Evolutionary conservation across 2,888 invertebrate genomes (phyloP), one percentile per base, ranked within the genome.

Genomic region (Cerceris ruficornis): DNA sequence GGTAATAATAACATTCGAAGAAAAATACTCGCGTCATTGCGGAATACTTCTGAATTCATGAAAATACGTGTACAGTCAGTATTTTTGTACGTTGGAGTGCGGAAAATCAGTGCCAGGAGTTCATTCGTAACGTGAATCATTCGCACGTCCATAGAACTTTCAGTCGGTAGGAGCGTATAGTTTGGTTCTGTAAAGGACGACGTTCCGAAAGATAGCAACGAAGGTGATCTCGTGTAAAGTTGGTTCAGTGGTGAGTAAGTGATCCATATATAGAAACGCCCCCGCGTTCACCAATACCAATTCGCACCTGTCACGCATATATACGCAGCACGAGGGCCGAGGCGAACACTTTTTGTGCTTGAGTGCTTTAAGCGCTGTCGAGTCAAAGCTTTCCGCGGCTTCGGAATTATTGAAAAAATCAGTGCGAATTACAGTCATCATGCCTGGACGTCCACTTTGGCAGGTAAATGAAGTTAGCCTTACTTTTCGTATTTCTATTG

Each of bases 361-460:
- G 86, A 88, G 87, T 73, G 68, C 75, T 52, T 67, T 69, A 76
- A 83, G 82, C 83, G 75, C 68, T 61, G 62, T 59, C 55, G 61
- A 59, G 50, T 64, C 58, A 39, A 65, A 73, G 49, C 49, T 55
- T 54, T 39, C 58, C 52, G 39, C 62, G 28, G 50, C 59, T 69
- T 64, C 60, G 61, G 46, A 50, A 73, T 76, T 71, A 72, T 28
- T 28, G 42, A 68, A 60, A 69, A 71, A 55, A 64, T 46, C 28
- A 7, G 8, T 39, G 28, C 50, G 41, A 68, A 13, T 60, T 69
- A 41, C 7, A 39, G 71, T 68, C 85, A 94, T 93, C 93, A 96
- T 96, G 95, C 95, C 96, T 93, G 95, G 95, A 94, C 95, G 95
- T 94, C 95, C 95, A 83, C 93, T 96, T 92, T 96, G 95, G 95